Percentiles rank a stretch among this genome's conserved stretches.
Evolutionary conservation across 2,113 vertebrate species (phyloP).

Genomic region (Phylloscopus whistleri): DNA sequence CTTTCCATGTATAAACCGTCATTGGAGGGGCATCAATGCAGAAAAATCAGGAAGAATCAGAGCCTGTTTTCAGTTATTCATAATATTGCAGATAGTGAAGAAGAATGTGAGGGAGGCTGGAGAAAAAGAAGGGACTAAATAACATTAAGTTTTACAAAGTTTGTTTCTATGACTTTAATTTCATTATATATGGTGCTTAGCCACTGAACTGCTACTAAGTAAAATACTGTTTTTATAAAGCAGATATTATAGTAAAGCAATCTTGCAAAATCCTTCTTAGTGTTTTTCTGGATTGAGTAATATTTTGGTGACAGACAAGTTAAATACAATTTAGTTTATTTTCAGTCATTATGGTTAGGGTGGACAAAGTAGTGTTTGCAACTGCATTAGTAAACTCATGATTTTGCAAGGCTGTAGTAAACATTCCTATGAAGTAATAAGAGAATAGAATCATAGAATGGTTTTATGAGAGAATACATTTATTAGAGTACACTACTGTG

Average conservation of each 20-base stretch:
- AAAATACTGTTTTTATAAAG: constrained; percentile 38
- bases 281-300: not conserved
- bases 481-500: constrained; percentile 51
- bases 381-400: constrained; percentile 11
- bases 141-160: not conserved
- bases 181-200: constrained; percentile 2
- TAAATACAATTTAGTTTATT: constrained; percentile 16
- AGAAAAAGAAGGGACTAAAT: not conserved
- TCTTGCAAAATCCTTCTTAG: constrained; percentile 65
- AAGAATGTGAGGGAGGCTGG: not conserved
- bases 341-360: constrained; percentile 32
- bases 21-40: not conserved
- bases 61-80: not conserved
- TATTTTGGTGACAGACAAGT: not conserved
- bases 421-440: constrained; percentile 40
- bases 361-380: not conserved
- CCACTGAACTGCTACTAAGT: constrained; percentile 3
- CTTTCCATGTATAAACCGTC: constrained; percentile 36
- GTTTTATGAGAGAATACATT: constrained; percentile 37
- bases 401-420: constrained; percentile 71
- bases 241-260: constrained; percentile 40
- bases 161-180: constrained; percentile 20
- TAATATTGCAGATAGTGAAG: not conserved
- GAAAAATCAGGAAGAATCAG: not conserved
- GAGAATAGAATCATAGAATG: constrained; percentile 1